Evolutionary conservation across 2,797 vertebrate species (phyloP), one percentile per base, ranked within the genome.

Genomic region (Argya squamiceps): DNA sequence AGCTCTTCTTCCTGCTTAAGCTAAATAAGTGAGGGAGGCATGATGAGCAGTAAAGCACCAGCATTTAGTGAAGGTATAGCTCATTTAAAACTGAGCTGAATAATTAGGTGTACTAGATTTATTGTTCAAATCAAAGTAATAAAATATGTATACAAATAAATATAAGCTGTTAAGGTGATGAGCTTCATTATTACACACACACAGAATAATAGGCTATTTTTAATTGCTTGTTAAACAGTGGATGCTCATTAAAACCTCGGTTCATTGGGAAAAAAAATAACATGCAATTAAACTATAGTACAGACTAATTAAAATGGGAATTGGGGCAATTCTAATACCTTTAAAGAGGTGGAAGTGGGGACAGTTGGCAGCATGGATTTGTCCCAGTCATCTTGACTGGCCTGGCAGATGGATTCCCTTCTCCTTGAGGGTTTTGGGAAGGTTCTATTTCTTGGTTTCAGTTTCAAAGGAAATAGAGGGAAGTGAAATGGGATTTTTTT

Each of bases 301-400:
- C 27, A 67, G 59, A 70, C 69, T 95, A 94, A 96, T 96, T 97
- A 95, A 93, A 93, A 83, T 80, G 96, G 96, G 93, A 96, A 89
- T 93, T 92, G 50, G 87, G 58, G 62, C 41, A 52, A 68, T 58
- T 73, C 52, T 78, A 44, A 70, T 68, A 56, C 68, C 55, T 92
- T 92, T 75, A 64, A 89, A 88, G 62, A 59, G 44, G 59, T 62
- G 44, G 73, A 58, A 78, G 79, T 24, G 29, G 52, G 80, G 67
- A 63, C 77, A 84, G 63, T 36, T 88, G 30, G 71, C 39, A 83
- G 60, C 52, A 63, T 1, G 1, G 39, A 22, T 29, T 34, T 24
- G 26, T 26, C 55, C 41, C 55, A 64, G 22, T 37, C 60, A 37
- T 47, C 46, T 43, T 56, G 20, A 20, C 24, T 67, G 91, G 44